These are phyloP conservation scores for Trichonephila clavata DNA, from an alignment of 1,140 invertebrate genomes.

Conservation along the genomic window DNA sequence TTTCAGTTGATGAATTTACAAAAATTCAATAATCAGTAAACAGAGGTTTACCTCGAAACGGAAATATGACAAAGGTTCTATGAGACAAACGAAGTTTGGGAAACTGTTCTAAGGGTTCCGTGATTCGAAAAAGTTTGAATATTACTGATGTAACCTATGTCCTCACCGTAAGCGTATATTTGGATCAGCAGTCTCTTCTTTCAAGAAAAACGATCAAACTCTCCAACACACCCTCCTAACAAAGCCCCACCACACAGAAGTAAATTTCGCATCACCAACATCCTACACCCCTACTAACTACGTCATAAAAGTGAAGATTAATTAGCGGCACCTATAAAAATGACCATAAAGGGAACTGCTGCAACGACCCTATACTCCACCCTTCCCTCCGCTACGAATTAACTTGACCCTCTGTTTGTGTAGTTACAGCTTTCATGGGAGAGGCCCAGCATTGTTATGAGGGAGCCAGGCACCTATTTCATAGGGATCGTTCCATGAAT, in stretches of 20 bases:
- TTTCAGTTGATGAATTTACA: no score
- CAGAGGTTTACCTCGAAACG: no score
- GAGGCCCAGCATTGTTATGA: neutral
- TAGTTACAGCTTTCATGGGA: conserved; percentile 29
- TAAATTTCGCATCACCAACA: conserved; percentile 7
- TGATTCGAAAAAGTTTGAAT: no score
- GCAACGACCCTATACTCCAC: neutral
- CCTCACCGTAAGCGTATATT: no score
- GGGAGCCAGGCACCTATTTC: neutral
- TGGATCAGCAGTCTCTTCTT: neutral
- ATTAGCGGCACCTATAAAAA: conserved; percentile 58
- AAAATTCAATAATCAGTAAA: no score
- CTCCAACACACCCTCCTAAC: neutral
- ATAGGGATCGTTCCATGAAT: conserved; percentile 44
- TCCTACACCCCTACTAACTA: conserved; percentile 36
- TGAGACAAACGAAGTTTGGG: no score
- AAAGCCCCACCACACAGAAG: neutral
- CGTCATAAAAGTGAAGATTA: conserved; percentile 64
- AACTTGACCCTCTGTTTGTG: conserved; percentile 52
- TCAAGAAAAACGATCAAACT: conserved; percentile 3
- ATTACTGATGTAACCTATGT: no score
- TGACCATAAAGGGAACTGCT: conserved; percentile 52
- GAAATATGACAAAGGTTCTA: no score
- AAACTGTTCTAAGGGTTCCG: no score
- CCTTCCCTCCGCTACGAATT: conserved; percentile 5